Percentiles rank a stretch among this genome's conserved stretches.
These are phyloP conservation scores for Furcifer pardalis DNA, from an alignment of 2,797 vertebrate species.

Conservation along the genomic window DNA sequence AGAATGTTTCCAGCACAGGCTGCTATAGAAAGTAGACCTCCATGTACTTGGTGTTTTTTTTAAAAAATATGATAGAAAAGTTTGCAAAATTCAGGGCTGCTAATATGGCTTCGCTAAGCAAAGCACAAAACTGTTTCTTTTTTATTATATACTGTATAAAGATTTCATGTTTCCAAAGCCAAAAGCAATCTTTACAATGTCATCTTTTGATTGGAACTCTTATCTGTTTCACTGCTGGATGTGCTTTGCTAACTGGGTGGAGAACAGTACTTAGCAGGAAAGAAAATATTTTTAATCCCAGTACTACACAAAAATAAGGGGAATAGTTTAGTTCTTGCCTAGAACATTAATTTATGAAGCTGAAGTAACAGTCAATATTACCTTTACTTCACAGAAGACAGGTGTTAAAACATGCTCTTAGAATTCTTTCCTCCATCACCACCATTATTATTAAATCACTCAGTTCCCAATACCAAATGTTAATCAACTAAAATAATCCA, in stretches of 20 bases:
- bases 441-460: neutral
- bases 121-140: neutral
- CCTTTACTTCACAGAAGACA: neutral
- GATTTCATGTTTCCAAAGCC: constrained; percentile 15
- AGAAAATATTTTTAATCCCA: constrained; percentile 55
- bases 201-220: constrained; percentile 46
- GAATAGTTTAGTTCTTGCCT: neutral
- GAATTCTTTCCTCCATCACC: neutral
- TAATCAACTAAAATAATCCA: neutral
- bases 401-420: neutral
- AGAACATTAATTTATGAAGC: neutral
- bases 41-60: neutral
- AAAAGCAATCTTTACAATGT: constrained; percentile 42
- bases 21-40: neutral
- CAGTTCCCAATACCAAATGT: neutral
- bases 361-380: neutral
- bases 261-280: constrained; percentile 45
- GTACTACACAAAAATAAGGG: constrained; percentile 4
- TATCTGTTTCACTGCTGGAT: constrained; percentile 31
- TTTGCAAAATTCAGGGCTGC: neutral
- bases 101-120: neutral
- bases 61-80: neutral
- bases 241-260: constrained; percentile 43
- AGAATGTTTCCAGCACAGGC: neutral
- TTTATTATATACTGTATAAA: neutral